Evolutionary conservation across 1,140 invertebrate species (phyloP), one percentile per base, ranked within the genome.

Genomic region (Drosophila willistoni): DNA sequence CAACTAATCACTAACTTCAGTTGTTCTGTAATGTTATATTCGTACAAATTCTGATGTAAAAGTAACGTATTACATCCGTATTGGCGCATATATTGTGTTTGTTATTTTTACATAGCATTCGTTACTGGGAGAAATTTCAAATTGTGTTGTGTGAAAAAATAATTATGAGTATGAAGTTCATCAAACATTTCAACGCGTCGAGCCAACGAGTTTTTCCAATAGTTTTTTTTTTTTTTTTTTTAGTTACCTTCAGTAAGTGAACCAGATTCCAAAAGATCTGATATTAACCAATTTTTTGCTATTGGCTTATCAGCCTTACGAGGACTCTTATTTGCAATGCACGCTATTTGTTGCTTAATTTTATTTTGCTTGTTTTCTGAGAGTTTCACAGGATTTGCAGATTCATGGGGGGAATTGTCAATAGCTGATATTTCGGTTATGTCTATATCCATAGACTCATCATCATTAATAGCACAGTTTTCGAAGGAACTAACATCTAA

Each of bases 381-480:
- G 7, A 68, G 12, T 3, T 73, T 72, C 17, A 63, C 73, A 9
- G 68, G 17, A 33, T 47, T 44, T 34, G 39, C 34, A 13, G 61
- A 0, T 1, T 74, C 56, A 54, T 36, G 42, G 13, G 34, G 71
- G 29, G 39, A 69, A 9, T 79, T 69, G 51, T 85, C 84, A 36
- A 70, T 69, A 0, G 71, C 65, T n/a, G 81, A 79, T 22, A 79
- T 47, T 71, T 89, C 81, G 17, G 85, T 89, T 61, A 89, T 89
- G 55, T 89, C 81, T 70, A 89, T 85, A 63, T 89, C 85, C 59
- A 85, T 42, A 6, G 81, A 75, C 25, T 89, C 85, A 9, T 82
- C 85, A 34, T 68, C 71, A 34, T 73, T 17, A 22, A 3, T 73
- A 3, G 25, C 34, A 42, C 54, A 44, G 63, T 77, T 68, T 25